phyloP scores from a whole-genome alignment of 2,797 vertebrate species.

The Emydoidea blandingii region DNA sequence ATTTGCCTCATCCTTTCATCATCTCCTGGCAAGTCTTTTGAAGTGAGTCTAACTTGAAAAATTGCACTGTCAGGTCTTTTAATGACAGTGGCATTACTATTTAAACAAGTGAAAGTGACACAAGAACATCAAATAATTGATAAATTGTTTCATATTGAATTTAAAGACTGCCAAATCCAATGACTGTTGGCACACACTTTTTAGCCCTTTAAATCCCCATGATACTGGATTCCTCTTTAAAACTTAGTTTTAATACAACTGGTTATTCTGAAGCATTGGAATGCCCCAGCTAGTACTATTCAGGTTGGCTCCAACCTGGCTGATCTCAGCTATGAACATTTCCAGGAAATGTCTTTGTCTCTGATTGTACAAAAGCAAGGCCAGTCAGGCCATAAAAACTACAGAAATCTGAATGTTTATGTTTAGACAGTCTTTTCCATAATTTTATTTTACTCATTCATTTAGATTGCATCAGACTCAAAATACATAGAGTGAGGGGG shows the following conservation, averaged over 20 bases:
- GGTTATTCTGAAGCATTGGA: conserved; percentile 23
- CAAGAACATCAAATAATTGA: conserved; percentile 21
- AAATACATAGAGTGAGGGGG: neutral
- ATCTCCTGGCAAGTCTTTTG: conserved; percentile 44
- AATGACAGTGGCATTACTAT: conserved; percentile 27
- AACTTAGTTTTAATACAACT: conserved; percentile 29
- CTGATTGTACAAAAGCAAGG: conserved; percentile 4
- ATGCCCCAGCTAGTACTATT: conserved; percentile 35
- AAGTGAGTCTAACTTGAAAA: conserved; percentile 55
- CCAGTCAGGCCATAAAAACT: neutral
- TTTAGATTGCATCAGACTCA: neutral
- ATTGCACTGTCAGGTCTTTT: neutral
- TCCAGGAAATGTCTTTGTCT: conserved; percentile 39
- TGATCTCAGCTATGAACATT: conserved; percentile 29
- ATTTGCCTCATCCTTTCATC: conserved; percentile 54
- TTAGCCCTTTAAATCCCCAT: conserved; percentile 27
- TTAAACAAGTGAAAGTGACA: conserved; percentile 61
- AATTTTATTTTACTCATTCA: neutral
- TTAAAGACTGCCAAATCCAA: conserved; percentile 21
- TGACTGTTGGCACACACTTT: neutral
- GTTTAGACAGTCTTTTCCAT: conserved; percentile 13
- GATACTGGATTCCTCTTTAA: conserved; percentile 26
- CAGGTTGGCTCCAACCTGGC: conserved; percentile 38
- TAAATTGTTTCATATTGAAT: conserved; percentile 36
- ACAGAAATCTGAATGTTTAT: neutral